Evolutionary conservation across 2,797 vertebrate species (phyloP).

Genomic region (Pterois miles): DNA sequence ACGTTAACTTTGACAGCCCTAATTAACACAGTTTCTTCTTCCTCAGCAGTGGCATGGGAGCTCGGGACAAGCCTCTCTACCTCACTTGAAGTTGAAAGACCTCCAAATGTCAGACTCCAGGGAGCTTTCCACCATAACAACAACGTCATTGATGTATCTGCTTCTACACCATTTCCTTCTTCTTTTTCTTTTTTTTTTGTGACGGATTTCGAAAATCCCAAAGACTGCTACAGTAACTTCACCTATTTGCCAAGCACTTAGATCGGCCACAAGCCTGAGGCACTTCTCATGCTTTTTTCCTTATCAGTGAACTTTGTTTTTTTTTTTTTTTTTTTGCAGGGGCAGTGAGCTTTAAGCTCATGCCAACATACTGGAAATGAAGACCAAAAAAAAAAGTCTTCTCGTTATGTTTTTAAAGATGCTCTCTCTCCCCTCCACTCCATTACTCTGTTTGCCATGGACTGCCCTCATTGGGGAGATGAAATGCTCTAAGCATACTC

Average conservation of each 20-base stretch:
- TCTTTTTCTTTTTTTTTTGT: constrained; percentile 65
- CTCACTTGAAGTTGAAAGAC: constrained; percentile 94
- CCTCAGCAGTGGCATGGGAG: constrained; percentile 91
- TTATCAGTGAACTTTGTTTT: constrained; percentile 3
- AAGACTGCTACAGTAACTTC: constrained; percentile 84
- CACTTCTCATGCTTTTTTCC: constrained; percentile 69
- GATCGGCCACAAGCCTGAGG: constrained; percentile 83
- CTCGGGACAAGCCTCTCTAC: constrained; percentile 99
- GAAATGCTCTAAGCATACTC: constrained; percentile 82
- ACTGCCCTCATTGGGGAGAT: constrained; percentile 82
- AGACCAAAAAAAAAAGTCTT: constrained; percentile 76
- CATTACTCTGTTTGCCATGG: constrained; percentile 74
- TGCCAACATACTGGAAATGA: constrained; percentile 74
- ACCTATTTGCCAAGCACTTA: constrained; percentile 89
- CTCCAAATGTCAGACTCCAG: constrained; percentile 85
- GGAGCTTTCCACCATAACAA: constrained; percentile 80
- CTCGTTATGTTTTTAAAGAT: constrained; percentile 66
- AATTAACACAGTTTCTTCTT: constrained; percentile 24
- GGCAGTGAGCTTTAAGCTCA: constrained; percentile 79
- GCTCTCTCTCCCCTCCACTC: constrained; percentile 72
- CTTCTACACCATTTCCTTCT: constrained; percentile 69
- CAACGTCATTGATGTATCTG: constrained; percentile 78
- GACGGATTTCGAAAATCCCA: constrained; percentile 86
- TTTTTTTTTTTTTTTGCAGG: constrained; percentile 52
- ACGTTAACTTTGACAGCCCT: too few species aligned